phyloP scores from a whole-genome alignment of 2,888 invertebrate genomes.

The Chymomyza amoena region DNA sequence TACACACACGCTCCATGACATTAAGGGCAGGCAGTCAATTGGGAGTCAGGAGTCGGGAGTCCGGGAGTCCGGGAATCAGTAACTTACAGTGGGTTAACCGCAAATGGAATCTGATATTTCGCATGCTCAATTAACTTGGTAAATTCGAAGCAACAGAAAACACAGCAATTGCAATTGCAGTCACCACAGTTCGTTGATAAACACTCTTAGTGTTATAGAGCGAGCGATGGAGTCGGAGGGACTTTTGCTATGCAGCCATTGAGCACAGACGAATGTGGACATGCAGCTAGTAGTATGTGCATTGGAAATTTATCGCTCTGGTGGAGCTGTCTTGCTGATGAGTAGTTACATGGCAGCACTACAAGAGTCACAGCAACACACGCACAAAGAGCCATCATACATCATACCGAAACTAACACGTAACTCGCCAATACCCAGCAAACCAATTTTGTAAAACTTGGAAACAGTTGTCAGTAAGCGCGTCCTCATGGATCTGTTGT shows the following conservation, averaged over 20 bases:
- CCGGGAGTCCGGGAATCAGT: background rate
- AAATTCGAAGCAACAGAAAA: conserved; percentile 29
- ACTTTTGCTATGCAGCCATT: too few species aligned
- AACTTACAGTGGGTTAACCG: background rate
- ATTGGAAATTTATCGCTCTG: conserved; percentile 57
- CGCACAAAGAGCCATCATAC: background rate
- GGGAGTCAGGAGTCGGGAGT: background rate
- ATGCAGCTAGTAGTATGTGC: conserved; percentile 37
- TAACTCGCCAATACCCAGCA: background rate
- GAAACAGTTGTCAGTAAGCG: too few species aligned
- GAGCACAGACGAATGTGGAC: conserved; percentile 26
- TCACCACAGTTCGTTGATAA: background rate
- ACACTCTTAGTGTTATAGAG: background rate
- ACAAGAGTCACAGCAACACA: background rate
- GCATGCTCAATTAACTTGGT: conserved; percentile 68
- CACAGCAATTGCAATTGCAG: background rate
- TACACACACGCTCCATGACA: background rate
- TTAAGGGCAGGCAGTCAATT: conserved; percentile 29
- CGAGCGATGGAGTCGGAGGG: too few species aligned
- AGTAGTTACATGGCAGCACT: conserved; percentile 61
- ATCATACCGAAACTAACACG: background rate
- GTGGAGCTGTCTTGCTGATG: conserved; percentile 63
- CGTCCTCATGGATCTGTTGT: too few species aligned
- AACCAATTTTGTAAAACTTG: background rate
- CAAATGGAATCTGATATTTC: conserved; percentile 60